Conservation (phyloP, 2,113 vertebrate genomes). For the Protobothrops flavoviridis region DNA sequence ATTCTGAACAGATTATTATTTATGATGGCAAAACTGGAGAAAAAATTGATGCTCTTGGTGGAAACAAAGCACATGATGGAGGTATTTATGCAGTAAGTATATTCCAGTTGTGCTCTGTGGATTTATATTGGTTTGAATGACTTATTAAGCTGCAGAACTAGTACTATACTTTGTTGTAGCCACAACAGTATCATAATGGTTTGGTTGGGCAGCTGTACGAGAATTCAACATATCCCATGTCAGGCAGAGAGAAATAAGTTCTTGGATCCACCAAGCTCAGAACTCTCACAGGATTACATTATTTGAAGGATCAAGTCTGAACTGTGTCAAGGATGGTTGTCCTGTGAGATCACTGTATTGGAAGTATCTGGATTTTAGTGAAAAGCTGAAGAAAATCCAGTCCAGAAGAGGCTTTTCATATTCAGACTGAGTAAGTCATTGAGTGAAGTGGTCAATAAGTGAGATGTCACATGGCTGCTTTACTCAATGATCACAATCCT, state of each 20-base stretch:
- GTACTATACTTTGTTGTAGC: not conserved
- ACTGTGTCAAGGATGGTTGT: too few relatives aligned
- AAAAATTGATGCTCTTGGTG: constrained; percentile 77
- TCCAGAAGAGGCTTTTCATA: not conserved
- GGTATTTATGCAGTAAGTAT: constrained; percentile 93
- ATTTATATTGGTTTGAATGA: not conserved
- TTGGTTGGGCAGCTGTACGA: not conserved
- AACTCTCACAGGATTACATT: too few relatives aligned
- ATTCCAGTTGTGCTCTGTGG: not conserved
- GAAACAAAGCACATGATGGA: constrained; percentile 88
- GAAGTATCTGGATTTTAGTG: not conserved
- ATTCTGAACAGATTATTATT: constrained; percentile 78
- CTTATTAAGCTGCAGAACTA: not conserved
- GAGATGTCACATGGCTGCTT: too few relatives aligned
- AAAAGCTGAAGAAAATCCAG: not conserved
- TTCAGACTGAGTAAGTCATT: too few relatives aligned
- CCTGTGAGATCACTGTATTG: not conserved
- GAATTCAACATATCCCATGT: not conserved
- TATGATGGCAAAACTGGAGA: constrained; percentile 88
- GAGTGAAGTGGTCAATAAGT: too few relatives aligned
- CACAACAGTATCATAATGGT: not conserved
- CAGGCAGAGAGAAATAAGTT: not conserved
- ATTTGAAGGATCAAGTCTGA: too few relatives aligned
- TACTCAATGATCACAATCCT: too few relatives aligned
- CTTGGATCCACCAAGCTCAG: too few relatives aligned